phyloP scores from a whole-genome alignment of 2,797 vertebrate species.

The Ptychadena robeensis region DNA sequence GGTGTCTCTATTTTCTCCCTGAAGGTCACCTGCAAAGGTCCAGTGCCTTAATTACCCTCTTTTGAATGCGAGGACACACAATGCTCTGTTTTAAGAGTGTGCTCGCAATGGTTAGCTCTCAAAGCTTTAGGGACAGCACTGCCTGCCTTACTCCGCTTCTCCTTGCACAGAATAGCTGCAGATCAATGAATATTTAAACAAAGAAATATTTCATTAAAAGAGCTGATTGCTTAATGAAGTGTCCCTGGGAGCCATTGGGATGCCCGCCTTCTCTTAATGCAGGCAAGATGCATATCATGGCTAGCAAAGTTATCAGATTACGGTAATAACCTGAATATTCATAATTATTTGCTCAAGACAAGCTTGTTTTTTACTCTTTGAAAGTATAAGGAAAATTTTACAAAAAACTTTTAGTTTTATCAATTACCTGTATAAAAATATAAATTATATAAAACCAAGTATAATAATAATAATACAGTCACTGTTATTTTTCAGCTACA shows the following conservation, averaged over 20 bases:
- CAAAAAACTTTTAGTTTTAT: neutral
- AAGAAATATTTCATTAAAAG: conserved; percentile 81
- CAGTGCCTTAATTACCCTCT: conserved; percentile 23
- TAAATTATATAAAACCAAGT: too few relatives aligned
- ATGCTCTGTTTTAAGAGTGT: conserved; percentile 45
- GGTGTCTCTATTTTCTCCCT: conserved; percentile 36
- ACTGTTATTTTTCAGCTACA: too few relatives aligned
- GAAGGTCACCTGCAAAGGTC: conserved; percentile 53
- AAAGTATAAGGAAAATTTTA: neutral
- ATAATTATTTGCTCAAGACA: conserved; percentile 44
- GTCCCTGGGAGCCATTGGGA: conserved; percentile 75
- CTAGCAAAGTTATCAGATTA: conserved; percentile 73
- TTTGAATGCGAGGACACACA: conserved; percentile 60
- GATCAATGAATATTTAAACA: conserved; percentile 80
- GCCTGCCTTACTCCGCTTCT: conserved; percentile 43
- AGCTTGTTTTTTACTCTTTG: conserved; percentile 6
- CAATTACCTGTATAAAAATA: neutral
- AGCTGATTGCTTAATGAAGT: conserved; percentile 81
- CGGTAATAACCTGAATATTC: conserved; percentile 75
- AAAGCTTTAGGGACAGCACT: conserved; percentile 64
- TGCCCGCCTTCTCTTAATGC: conserved; percentile 67
- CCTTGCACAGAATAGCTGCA: conserved; percentile 60
- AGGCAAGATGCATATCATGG: conserved; percentile 72
- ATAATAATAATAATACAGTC: too few relatives aligned
- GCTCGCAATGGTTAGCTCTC: conserved; percentile 57